Percentiles rank a stretch among this genome's conserved stretches.
Conservation (phyloP, 1,140 invertebrate species). For the Propsilocerus akamusi region DNA sequence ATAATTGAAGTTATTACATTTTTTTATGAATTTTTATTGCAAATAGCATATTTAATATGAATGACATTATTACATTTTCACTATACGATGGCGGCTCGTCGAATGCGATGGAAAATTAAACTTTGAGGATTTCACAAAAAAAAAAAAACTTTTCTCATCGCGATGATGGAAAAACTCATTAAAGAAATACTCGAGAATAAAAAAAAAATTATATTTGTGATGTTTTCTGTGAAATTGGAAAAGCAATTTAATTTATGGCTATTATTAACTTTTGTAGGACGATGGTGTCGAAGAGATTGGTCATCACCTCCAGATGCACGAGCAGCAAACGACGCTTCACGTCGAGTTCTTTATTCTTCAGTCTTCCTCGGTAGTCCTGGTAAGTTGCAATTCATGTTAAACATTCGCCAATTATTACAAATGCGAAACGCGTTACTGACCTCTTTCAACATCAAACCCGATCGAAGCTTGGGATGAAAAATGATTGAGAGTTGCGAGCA, state of each 20-base stretch:
- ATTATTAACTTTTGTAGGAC: slow-evolving; percentile 58
- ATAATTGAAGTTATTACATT: slow-evolving; percentile 5
- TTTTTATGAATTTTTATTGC: slow-evolving; percentile 7
- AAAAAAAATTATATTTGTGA: no score
- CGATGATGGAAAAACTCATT: no score
- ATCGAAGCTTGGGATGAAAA: background rate
- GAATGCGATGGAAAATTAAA: background rate
- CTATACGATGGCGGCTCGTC: no score
- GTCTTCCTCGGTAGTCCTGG: slow-evolving; percentile 79
- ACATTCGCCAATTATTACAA: background rate
- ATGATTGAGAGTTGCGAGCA: slow-evolving; percentile 1
- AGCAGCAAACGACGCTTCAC: slow-evolving; percentile 53
- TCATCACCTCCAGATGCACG: slow-evolving; percentile 61
- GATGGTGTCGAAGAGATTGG: slow-evolving; percentile 82
- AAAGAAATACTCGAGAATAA: no score
- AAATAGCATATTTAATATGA: slow-evolving; percentile 6
- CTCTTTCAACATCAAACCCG: slow-evolving; percentile 3
- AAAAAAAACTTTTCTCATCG: no score
- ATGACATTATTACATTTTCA: no score
- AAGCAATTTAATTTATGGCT: no score
- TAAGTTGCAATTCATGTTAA: slow-evolving; percentile 24
- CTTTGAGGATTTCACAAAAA: background rate
- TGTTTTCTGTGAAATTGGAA: no score
- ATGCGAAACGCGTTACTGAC: background rate
- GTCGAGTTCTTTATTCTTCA: slow-evolving; percentile 62